A percentile compares a stretch with the other conserved stretches of the same genome.
phyloP scores from a whole-genome alignment of 2,113 vertebrate genomes.

The Scopus umbretta region DNA sequence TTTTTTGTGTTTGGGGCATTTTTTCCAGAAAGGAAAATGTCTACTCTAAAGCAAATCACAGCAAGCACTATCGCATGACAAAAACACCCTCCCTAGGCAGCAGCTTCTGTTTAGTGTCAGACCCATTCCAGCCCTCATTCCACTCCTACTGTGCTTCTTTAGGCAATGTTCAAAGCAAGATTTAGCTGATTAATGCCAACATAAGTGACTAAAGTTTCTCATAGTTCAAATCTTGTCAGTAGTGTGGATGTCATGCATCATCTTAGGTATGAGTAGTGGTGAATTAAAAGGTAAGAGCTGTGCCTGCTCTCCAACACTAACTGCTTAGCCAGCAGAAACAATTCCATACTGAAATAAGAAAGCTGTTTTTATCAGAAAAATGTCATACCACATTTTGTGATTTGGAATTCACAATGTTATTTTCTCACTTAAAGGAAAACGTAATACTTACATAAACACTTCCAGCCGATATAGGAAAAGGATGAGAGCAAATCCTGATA shows the following conservation, averaged over 20 bases:
- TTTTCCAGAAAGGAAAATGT: not conserved
- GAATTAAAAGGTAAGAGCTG: not conserved
- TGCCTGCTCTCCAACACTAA: not conserved
- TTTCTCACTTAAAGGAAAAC: not conserved
- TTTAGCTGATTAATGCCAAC: not conserved
- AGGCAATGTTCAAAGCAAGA: not conserved
- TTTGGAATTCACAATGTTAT: not conserved
- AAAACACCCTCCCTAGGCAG: not conserved
- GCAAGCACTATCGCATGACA: accelerated
- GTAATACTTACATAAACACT: not conserved
- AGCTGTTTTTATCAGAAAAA: not conserved
- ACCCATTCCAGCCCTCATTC: not conserved
- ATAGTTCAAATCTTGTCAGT: not conserved
- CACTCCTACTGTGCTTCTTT: not conserved
- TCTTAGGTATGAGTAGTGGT: not conserved
- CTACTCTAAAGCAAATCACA: not conserved
- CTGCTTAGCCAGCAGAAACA: not conserved
- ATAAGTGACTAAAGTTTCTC: not conserved
- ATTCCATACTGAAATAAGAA: not conserved
- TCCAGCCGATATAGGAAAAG: not conserved
- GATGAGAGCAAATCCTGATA: not conserved
- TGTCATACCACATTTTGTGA: accelerated
- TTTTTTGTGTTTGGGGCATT: not conserved
- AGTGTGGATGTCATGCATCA: not conserved
- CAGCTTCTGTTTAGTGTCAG: not conserved